Base-by-base conservation (phyloP, 1,140 invertebrate genomes). In the Oreohelix idahoensis region DNA sequence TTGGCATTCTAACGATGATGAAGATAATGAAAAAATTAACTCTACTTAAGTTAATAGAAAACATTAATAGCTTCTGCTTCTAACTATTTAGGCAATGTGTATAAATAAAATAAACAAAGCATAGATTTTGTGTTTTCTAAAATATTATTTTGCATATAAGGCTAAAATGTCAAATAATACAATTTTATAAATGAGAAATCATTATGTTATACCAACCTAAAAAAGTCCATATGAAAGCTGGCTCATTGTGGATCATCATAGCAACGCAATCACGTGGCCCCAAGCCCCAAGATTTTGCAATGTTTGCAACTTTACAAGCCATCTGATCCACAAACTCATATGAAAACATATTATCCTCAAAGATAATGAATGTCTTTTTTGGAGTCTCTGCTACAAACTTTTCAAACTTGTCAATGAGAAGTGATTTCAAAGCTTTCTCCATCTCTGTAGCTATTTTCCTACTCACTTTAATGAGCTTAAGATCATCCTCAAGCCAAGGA, bases 161-260 rank as follows among this genome's bases (percentile, higher is more conserved):
- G n/a, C n/a, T n/a, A n/a, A n/a, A n/a, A n/a, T n/a, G n/a, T n/a
- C 20, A 35, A 69, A 35, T 69, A n/a, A 69, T 29, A 58, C 53
- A 15, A 17, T 15, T 15, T n/a, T 58, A 58, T 58, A 15, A 69
- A 29, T 35, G n/a, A 69, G 10, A n/a, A n/a, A 69, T 29, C 63
- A 69, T 23, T 10, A 29, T 35, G 32, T 69, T 35, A 29, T 69
- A 69, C 26, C 5, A n/a, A 90, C 90, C 90, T 70, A 90, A 73
- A 84, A 90, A 87, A 51, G 86, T 89, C 90, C 90, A 91, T 17
- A 90, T 83, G 81, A 89, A 91, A 17, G 83, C 81, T 42, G 90
- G 90, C 32, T 86, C 84, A 84, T 91, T 91, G 29, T 86, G 69
- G n/a, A 88, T 76, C 83, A 90, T 82, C 23, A 91, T 83, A n/a